Evolutionary conservation across 2,113 vertebrate species (phyloP), one percentile per base, ranked within the genome.

Genomic region (Ictalurus furcatus): DNA sequence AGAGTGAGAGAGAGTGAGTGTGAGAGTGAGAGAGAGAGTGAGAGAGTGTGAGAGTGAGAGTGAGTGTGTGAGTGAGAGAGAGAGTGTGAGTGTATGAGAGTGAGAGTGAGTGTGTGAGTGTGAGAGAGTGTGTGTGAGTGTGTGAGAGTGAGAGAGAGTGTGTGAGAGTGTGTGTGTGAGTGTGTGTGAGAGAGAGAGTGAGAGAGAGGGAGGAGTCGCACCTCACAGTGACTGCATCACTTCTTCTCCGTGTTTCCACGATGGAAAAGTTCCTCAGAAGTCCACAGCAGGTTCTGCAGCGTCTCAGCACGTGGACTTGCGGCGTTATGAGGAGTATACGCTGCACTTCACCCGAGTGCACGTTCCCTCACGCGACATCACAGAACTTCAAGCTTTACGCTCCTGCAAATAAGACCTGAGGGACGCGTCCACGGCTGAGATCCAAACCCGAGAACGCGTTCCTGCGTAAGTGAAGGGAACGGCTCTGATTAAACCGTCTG

Each of bases 401-500:
- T 65, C 6, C 74, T 48, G 73, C 40, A 28, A 69, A 56, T 34
- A 19, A 52, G 61, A 52, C 30, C 69, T 2, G 48, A 25, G 71
- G 25, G 78, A 87, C n/a, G 30, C 44, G 58, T 52, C 7, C n/a
- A 25, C 17, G 59, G 13, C 69, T 58, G 78, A 63, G 73, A 17
- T 59, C 69, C 56, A 61, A 73, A 65, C n/a, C 40, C 28, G 28
- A 30, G 81, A 85, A 82, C 63, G 59, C 34, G 82, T 48, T 37
- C 79, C 88, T 87, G 63, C 58, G 63, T 90, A 84, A 81, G 74
- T 48, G 56, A 48, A 73, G 44, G 40, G 34, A 44, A 83, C 71
- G 71, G 73, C n/a, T 28, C 88, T 84, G 86, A 91, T 91, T 87
- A 71, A 81, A 89, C 90, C 90, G 86, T 89, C 54, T 84, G 85